These are phyloP conservation scores for Ceratosolen fusciceps DNA, from an alignment of 1,140 invertebrate species.

Conservation along the genomic window DNA sequence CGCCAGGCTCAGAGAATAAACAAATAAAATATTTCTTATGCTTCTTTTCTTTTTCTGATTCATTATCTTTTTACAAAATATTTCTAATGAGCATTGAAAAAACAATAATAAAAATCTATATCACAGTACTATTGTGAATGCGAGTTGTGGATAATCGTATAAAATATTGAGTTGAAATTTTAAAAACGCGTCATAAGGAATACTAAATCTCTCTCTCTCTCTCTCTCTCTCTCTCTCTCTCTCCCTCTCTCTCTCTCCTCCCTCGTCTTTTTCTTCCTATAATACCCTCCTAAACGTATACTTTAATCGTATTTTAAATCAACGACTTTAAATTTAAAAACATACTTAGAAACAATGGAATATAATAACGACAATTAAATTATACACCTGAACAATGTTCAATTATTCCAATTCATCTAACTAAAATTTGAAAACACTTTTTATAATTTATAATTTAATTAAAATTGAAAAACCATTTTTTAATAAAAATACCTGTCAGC, in stretches of 20 bases:
- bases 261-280: not conserved
- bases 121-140: not conserved
- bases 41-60: too few species aligned
- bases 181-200: not conserved
- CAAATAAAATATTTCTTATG: too few species aligned
- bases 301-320: not conserved
- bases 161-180: not conserved
- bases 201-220: too few species aligned
- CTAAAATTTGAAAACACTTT: not conserved
- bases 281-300: not conserved
- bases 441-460: constrained; percentile 25
- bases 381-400: not conserved
- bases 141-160: not conserved
- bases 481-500: constrained; percentile 24
- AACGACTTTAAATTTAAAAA: not conserved
- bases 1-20: too few species aligned
- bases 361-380: not conserved
- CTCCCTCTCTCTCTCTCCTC: too few species aligned
- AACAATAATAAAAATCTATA: too few species aligned
- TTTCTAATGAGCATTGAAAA: too few species aligned
- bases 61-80: too few species aligned
- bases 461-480: constrained; percentile 36
- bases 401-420: not conserved
- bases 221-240: too few species aligned
- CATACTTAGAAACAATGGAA: not conserved